Evolutionary conservation across 2,888 invertebrate species (phyloP), one percentile per base, ranked within the genome.

Genomic region (Lysandra coridon): DNA sequence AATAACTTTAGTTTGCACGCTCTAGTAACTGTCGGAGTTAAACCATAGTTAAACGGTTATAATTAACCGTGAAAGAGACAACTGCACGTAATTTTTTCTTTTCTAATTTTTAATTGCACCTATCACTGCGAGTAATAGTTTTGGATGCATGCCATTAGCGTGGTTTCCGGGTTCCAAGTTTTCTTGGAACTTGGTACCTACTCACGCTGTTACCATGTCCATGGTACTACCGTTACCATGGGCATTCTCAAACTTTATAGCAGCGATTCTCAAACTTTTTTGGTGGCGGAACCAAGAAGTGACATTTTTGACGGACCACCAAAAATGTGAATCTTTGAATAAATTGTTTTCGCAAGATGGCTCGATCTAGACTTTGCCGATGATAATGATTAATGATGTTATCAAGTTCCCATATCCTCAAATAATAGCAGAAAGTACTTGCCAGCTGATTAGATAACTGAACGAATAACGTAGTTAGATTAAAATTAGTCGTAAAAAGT

Each of bases 41-140:
- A 49, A 30, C 75, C 49, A 30, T 49, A 49, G 53, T 75, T 44
- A 75, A 75, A 75, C 49, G 44, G 23, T 75, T 76, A 57, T 76
- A 76, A 76, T 76, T 57, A 69, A 53, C 76, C 76, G 76, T 57
- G 76, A 57, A 76, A 33, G 76, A 76, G 76, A 76, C 76, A 53
- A 57, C 75, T 53, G 75, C 33, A 33, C 33, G 17, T 57, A 3
- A 57, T 30, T 33, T 76, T 33, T 76, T 33, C 53, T 76, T 76
- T 76, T 75, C 75, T 75, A 75, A 75, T 49, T 75, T 75, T 49
- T 75, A 75, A 75, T 75, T 75, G 75, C 33, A 76, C 33, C 57
- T 33, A 76, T 76, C 5, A 76, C 33, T 69, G 33, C 69, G 33
- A 5, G 14, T 69, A 33, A 62, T 12, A 14, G 69, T 33, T 69